Percentiles rank a stretch among this genome's conserved stretches.
These are phyloP conservation scores for Biston betularia DNA, from an alignment of 2,888 invertebrate genomes.

Conservation along the genomic window DNA sequence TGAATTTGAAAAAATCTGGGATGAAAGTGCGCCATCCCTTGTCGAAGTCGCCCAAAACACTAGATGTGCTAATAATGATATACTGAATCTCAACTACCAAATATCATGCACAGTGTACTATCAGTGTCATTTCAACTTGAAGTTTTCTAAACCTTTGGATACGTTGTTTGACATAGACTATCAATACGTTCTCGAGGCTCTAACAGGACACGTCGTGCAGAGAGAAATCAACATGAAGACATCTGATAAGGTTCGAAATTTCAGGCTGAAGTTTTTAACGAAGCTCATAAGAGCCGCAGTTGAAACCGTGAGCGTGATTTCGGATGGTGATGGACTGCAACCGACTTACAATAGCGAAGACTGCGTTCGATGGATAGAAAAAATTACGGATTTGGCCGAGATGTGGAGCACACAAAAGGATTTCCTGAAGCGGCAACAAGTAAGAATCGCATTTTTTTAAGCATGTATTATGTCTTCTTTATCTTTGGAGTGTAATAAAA, in stretches of 20 bases:
- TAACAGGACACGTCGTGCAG: constrained; percentile 72
- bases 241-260: constrained; percentile 89
- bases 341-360: constrained; percentile 73
- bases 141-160: constrained; percentile 89
- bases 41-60: constrained; percentile 93
- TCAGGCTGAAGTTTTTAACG: constrained; percentile 90
- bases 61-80: constrained; percentile 90
- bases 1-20: constrained; percentile 89
- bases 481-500: too few relatives aligned
- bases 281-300: constrained; percentile 91
- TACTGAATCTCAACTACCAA: constrained; percentile 93
- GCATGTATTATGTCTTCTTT: too few relatives aligned
- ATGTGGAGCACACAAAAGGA: constrained; percentile 93
- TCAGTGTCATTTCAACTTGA: constrained; percentile 92
- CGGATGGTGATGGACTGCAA: constrained; percentile 81
- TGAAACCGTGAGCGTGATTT: constrained; percentile 88
- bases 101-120: constrained; percentile 91
- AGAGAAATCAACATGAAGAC: constrained; percentile 87
- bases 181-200: constrained; percentile 85
- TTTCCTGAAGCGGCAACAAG: constrained; percentile 91
- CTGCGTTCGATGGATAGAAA: constrained; percentile 89
- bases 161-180: constrained; percentile 92
- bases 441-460: constrained; percentile 71
- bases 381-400: constrained; percentile 89
- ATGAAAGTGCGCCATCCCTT: constrained; percentile 88